A percentile compares a stretch with the other conserved stretches of the same genome.
Conservation (phyloP, 2,113 vertebrate species). For the Desmodus rotundus region DNA sequence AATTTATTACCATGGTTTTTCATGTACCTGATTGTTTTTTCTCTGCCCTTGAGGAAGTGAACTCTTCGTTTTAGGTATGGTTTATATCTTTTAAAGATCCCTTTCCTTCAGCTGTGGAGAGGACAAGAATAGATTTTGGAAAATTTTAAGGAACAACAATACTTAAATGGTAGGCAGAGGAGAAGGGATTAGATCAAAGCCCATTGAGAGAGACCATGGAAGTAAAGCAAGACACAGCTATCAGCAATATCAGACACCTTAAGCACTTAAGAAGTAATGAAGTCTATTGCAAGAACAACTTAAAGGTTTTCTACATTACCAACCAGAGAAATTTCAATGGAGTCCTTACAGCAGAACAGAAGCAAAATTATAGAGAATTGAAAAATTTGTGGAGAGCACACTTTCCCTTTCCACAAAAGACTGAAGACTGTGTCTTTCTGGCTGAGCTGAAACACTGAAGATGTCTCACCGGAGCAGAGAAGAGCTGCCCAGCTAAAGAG, state of each 20-base stretch:
- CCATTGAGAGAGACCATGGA: neutral
- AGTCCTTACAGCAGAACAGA: neutral
- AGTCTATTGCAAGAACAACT: neutral
- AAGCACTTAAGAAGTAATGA: neutral
- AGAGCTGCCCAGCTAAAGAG: too few species aligned
- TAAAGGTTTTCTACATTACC: neutral
- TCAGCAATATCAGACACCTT: neutral
- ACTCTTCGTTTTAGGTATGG: neutral
- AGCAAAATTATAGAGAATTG: neutral
- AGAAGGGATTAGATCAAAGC: neutral
- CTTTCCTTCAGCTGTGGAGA: neutral
- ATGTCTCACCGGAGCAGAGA: too few species aligned
- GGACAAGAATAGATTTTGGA: neutral
- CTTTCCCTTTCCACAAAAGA: too few species aligned
- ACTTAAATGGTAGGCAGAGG: neutral
- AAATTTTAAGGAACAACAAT: neutral
- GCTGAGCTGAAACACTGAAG: too few species aligned
- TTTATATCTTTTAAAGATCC: neutral
- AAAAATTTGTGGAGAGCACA: neutral
- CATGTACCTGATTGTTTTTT: neutral
- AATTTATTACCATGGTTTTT: neutral
- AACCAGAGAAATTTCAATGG: neutral
- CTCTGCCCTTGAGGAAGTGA: neutral
- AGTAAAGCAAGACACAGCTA: neutral
- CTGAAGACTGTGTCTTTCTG: too few species aligned